Base-by-base conservation (phyloP, 2,797 vertebrate species). In the Takifugu rubripes region DNA sequence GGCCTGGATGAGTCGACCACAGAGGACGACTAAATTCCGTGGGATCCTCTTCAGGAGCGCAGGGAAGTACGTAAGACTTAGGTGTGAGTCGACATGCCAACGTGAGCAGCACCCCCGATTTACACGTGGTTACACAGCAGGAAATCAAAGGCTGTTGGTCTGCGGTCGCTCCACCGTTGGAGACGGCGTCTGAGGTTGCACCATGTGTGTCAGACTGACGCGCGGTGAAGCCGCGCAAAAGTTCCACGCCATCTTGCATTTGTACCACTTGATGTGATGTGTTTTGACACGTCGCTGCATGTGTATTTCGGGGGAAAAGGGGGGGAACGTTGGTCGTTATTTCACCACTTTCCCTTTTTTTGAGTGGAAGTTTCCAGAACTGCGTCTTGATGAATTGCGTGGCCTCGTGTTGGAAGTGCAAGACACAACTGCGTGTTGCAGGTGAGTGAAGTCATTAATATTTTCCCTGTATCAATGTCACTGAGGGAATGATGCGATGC, bases 381-480 rank as follows among this genome's bases (percentile, higher is more conserved):
- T 74, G 72, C 56, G 75, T 78, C 83, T 82, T 85, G 79, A 87
- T 84, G 86, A 88, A 82, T 87, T 85, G 84, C 86, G 79, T 82
- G 77, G 81, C 82, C 78, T 68, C 26, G 58, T 77, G 82, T 87
- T 89, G 87, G 84, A 86, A 87, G 78, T 82, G 87, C 61, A 87
- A 88, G 83, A 84, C 79, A 82, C 83, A 77, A 79, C 64, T 61
- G 72, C 70, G 80, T 82, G 84, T 89, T 87, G 84, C 87, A 86
- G 82, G 84, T 88, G 85, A 88, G 84, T 87, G 82, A 83, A 88
- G 80, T 85, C 85, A 87, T 87, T 86, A 83, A 88, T 87, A 87
- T 89, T 88, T 89, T 79, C 79, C 85, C 85, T 88, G 82, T 89
- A 85, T 89, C 85, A 88, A 88, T 87, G 87, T 84, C 78, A 82